Evolutionary conservation across 2,797 vertebrate genomes (phyloP).

Genomic region (Tauraco hartlaubi): DNA sequence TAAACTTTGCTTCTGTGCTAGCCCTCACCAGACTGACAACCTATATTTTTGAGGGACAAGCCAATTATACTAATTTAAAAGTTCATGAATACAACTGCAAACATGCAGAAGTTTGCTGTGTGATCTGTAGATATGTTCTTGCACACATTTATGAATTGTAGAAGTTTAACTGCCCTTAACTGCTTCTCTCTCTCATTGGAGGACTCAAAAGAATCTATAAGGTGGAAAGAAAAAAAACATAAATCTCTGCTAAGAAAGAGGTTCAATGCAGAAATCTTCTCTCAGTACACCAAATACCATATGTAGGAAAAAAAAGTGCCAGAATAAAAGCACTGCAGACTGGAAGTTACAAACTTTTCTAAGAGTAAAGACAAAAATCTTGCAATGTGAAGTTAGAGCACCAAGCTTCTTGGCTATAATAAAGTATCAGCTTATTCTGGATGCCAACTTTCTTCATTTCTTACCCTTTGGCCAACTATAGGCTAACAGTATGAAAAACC

Average conservation of each 20-base stretch:
- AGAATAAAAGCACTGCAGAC: background rate
- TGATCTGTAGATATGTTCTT: background rate
- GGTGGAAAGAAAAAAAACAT: accelerated
- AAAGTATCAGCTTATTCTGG: slow-evolving; percentile 31
- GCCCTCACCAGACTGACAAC: background rate
- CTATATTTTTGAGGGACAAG: background rate
- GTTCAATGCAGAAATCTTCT: background rate
- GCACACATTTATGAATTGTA: background rate
- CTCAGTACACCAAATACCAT: background rate
- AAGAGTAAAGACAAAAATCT: background rate
- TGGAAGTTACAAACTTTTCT: background rate
- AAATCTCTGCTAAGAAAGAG: background rate
- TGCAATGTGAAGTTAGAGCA: background rate
- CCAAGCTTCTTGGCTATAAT: background rate
- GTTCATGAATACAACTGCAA: background rate
- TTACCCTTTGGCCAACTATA: slow-evolving; percentile 16
- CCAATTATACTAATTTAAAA: background rate
- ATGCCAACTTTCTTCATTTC: background rate
- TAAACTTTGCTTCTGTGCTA: background rate
- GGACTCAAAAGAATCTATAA: background rate
- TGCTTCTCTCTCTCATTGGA: background rate
- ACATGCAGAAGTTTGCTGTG: background rate
- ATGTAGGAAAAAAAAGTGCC: accelerated
- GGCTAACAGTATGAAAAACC: background rate
- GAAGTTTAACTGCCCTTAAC: background rate